phyloP scores from a whole-genome alignment of 2,888 invertebrate genomes.

The Folsomia manolachei region DNA sequence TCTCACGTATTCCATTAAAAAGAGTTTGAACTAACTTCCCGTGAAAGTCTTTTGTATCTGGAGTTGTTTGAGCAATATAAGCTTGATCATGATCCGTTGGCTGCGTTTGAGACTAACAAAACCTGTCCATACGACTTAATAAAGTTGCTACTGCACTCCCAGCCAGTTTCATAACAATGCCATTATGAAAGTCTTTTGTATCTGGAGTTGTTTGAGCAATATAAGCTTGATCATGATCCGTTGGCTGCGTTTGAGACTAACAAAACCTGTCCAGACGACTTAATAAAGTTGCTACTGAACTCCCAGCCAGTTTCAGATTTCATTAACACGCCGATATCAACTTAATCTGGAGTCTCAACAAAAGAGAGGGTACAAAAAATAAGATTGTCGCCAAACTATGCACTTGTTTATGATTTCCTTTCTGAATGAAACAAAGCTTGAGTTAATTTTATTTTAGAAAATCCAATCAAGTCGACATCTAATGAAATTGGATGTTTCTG shows the following conservation, averaged over 20 bases:
- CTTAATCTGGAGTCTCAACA: background rate
- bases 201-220: background rate
- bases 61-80: background rate
- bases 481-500: background rate
- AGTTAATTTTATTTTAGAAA: background rate
- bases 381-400: background rate
- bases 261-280: background rate
- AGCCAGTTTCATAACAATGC: background rate
- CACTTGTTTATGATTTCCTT: background rate
- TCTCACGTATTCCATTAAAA: conserved; percentile 4
- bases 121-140: background rate
- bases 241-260: background rate
- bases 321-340: background rate
- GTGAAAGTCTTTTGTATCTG: too few relatives aligned
- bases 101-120: background rate
- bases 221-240: background rate
- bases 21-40: too few relatives aligned
- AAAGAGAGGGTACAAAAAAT: background rate
- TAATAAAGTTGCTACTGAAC: background rate
- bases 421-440: background rate
- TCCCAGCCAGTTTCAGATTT: background rate
- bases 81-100: background rate
- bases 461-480: too few relatives aligned
- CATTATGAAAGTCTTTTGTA: too few relatives aligned
- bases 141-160: background rate